Evolutionary conservation across 2,113 vertebrate species (phyloP), one percentile per base, ranked within the genome.

Genomic region (Falcunculus frontatus): DNA sequence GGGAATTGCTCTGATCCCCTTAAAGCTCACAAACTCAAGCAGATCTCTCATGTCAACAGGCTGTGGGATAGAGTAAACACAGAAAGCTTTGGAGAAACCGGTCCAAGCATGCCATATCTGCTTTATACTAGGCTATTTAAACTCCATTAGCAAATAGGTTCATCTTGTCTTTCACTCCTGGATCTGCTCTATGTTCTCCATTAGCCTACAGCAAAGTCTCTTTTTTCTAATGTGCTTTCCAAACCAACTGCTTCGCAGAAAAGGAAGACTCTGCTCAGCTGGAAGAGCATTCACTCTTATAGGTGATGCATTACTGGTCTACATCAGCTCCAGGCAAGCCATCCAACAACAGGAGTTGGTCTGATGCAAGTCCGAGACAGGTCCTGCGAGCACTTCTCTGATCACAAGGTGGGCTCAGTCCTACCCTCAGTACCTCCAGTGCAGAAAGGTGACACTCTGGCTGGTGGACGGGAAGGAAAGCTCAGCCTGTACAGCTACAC

Each of bases 61-160:
- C 93, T 95, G 82, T 80, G 72, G 76, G 85, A 89, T 39, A 90
- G 52, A 87, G 68, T 89, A 96, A 93, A 96, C 53, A 89, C 41
- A 88, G 62, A 91, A 92, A 83, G 75, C 81, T 80, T 93, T 91
- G 37, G 70, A 93, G 72, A 91, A 94, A 89, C 42, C 0, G 0
- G 87, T 65, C 78, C 82, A 87, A 89, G 84, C 56, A 79, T 41
- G 59, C 53, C 23, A 2, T 76, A 79, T 86, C 79, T 76, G 46
- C 85, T 93, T 90, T 93, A 96, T 47, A 69, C 82, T 91, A 91
- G 89, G 68, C 72, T 94, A 91, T 86, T 91, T 92, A 92, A 96
- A 93, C 92, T 85, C 79, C 90, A 93, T 90, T 94, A 94, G 87
- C 76, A 86, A 88, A 96, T 74, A 80, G 41, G 79, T 84, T 95